phyloP scores from a whole-genome alignment of 2,888 invertebrate genomes.

The Xanthia togata region DNA sequence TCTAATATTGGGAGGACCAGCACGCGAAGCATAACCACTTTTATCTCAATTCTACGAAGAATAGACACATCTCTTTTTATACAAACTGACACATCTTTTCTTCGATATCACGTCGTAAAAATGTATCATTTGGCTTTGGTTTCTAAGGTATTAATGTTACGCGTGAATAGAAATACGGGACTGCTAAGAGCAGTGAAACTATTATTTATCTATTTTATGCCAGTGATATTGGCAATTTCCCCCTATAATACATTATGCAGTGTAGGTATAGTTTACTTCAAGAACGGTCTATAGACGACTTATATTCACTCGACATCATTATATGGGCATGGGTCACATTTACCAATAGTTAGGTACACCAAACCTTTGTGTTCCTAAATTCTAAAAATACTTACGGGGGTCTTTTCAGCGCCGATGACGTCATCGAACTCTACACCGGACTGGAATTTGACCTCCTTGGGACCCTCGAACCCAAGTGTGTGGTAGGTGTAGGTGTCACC shows the following conservation, averaged over 20 bases:
- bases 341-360: not conserved
- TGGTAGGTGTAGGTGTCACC: constrained; percentile 73
- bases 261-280: not conserved
- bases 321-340: not conserved
- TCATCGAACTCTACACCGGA: constrained; percentile 77
- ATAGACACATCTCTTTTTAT: no score
- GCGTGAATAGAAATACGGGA: not conserved
- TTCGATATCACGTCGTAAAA: not conserved
- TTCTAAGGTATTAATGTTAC: not conserved
- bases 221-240: not conserved
- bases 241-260: not conserved
- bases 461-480: constrained; percentile 45
- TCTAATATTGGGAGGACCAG: not conserved
- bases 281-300: not conserved
- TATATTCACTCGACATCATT: not conserved
- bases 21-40: not conserved
- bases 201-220: not conserved
- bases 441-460: constrained; percentile 69
- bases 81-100: not conserved
- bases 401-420: constrained; percentile 48
- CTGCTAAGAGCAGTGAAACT: not conserved
- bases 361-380: not conserved
- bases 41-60: not conserved
- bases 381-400: constrained; percentile 38
- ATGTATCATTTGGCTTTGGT: not conserved